A percentile compares a stretch with the other conserved stretches of the same genome.
Evolutionary conservation across 37 sponge, comb jelly and placozoan species (phyloP).

Genomic region (Crambe crambe): DNA sequence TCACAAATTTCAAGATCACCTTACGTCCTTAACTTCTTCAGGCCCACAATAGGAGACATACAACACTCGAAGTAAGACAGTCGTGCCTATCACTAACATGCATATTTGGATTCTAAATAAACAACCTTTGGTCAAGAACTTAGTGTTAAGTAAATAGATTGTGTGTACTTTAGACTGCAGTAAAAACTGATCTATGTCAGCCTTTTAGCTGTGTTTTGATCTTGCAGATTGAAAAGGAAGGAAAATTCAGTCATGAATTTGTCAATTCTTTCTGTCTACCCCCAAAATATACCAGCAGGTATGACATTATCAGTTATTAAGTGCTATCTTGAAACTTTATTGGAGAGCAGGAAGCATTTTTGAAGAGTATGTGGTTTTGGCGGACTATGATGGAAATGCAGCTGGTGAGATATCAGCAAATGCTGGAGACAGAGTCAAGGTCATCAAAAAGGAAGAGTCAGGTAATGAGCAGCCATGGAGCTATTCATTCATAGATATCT

Average conservation of each 20-base stretch:
- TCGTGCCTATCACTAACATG: neutral
- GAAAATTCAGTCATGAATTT: neutral
- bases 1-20: conserved; percentile 22
- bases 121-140: too few species aligned
- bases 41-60: conserved; percentile 40
- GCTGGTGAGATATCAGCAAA: conserved; percentile 32
- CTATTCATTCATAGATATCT: neutral
- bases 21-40: conserved; percentile 50
- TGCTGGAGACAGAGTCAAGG: conserved; percentile 33
- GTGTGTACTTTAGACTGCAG: too few species aligned
- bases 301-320: neutral
- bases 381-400: conserved; percentile 25
- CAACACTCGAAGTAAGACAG: conserved; percentile 33
- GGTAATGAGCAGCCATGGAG: conserved; percentile 16
- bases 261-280: conserved; percentile 32
- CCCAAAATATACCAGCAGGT: conserved; percentile 46
- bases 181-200: too few species aligned
- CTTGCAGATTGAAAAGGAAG: neutral
- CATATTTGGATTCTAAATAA: too few species aligned
- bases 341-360: conserved; percentile 35
- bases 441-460: conserved; percentile 49
- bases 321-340: neutral
- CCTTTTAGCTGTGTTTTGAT: neutral
- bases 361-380: conserved; percentile 35
- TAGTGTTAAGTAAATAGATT: too few species aligned